A percentile compares a stretch with the other conserved stretches of the same genome.
phyloP scores from a whole-genome alignment of 1,140 invertebrate genomes.

The Ceratosolen fusciceps region DNA sequence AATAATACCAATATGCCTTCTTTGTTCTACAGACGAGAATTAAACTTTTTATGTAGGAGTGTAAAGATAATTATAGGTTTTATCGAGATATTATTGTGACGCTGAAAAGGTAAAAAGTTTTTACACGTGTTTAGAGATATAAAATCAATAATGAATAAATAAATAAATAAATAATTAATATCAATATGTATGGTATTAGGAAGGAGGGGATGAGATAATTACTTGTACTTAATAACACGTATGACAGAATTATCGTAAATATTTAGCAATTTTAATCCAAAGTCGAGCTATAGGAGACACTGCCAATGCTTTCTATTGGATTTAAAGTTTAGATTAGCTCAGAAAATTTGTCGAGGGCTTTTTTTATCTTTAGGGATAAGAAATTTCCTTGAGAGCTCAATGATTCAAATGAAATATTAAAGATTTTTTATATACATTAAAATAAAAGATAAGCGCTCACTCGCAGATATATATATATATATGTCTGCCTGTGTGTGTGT shows the following conservation, averaged over 20 bases:
- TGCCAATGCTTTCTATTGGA: constrained; percentile 30
- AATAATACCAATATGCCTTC: constrained; percentile 39
- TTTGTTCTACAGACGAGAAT: constrained; percentile 30
- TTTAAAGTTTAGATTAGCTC: background rate
- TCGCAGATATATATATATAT: too few relatives aligned
- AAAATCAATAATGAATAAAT: background rate
- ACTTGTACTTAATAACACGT: too few relatives aligned
- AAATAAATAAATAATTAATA: background rate
- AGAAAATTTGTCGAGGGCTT: too few relatives aligned
- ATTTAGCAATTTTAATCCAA: background rate
- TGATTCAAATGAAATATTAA: too few relatives aligned
- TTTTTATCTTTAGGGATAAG: too few relatives aligned
- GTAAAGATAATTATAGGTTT: background rate
- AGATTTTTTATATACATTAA: too few relatives aligned
- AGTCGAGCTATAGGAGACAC: constrained; percentile 16
- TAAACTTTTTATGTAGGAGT: constrained; percentile 3
- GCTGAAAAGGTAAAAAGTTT: background rate
- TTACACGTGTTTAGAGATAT: background rate
- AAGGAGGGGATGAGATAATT: too few relatives aligned
- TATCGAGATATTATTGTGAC: background rate
- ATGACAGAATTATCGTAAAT: background rate
- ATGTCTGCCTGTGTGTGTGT: too few relatives aligned
- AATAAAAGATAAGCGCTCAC: too few relatives aligned
- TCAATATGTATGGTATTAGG: too few relatives aligned
- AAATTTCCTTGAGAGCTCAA: too few relatives aligned